Conservation (phyloP, 2,888 invertebrate genomes). For the Xiphydria camelus region DNA sequence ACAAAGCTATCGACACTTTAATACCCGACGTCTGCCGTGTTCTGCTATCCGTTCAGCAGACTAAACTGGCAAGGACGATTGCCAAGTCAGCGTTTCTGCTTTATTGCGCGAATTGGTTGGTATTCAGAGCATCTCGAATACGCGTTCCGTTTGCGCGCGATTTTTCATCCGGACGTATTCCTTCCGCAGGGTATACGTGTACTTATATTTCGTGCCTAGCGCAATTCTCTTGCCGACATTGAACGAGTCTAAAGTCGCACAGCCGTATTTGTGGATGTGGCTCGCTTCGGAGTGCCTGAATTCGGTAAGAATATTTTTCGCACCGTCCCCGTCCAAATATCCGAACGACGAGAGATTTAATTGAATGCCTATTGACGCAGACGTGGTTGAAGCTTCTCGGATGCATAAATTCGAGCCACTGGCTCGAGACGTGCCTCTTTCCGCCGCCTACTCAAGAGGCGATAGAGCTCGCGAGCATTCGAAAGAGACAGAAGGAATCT, state of each 20-base stretch:
- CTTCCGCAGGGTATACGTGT: conserved; percentile 44
- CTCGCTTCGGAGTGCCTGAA: conserved; percentile 37
- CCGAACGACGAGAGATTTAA: too few relatives aligned
- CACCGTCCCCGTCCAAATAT: background rate
- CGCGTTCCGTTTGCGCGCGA: too few relatives aligned
- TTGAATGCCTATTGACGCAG: conserved; percentile 8
- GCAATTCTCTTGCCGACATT: conserved; percentile 29
- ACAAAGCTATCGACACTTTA: conserved; percentile 32
- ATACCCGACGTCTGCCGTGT: conserved; percentile 30
- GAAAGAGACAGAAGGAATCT: conserved; percentile 34
- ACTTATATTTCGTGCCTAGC: conserved; percentile 37
- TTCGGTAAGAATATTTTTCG: conserved; percentile 31
- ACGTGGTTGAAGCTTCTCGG: conserved; percentile 26
- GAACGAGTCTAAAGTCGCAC: conserved; percentile 23
- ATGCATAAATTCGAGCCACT: conserved; percentile 23
- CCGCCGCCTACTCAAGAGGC: conserved; percentile 38
- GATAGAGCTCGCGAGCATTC: conserved; percentile 35
- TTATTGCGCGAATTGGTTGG: conserved; percentile 40
- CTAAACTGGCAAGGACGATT: conserved; percentile 23
- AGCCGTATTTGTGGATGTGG: conserved; percentile 40
- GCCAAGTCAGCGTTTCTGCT: conserved; percentile 34
- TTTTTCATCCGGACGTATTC: too few relatives aligned
- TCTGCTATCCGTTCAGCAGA: conserved; percentile 30
- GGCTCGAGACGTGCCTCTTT: conserved; percentile 36
- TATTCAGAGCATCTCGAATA: too few relatives aligned